Conservation (phyloP, 2,888 invertebrate species). For the Exephanes ischioxanthus region DNA sequence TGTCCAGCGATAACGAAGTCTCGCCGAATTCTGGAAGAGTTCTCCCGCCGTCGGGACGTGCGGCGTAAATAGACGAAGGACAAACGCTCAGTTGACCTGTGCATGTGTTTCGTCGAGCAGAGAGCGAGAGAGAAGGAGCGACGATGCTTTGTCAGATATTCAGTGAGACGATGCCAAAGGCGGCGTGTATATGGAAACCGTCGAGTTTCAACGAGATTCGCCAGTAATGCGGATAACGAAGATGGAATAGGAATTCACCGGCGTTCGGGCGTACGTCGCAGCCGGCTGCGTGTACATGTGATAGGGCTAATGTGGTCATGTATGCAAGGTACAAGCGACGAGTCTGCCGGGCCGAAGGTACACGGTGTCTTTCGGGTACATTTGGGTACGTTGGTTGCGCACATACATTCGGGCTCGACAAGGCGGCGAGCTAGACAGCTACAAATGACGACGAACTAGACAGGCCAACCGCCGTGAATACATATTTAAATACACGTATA, state of each 20-base stretch:
- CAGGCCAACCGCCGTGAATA: conserved; percentile 17
- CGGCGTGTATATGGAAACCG: conserved; percentile 34
- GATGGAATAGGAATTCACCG: conserved; percentile 73
- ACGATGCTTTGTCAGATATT: conserved; percentile 73
- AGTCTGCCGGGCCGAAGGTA: conserved; percentile 19
- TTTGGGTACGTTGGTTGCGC: conserved; percentile 14
- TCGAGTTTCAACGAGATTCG: conserved; percentile 67
- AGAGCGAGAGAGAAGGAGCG: background rate
- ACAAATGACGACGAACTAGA: conserved; percentile 20
- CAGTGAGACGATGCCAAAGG: conserved; percentile 53
- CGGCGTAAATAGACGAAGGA: background rate
- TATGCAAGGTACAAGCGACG: background rate
- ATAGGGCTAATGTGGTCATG: conserved; percentile 36
- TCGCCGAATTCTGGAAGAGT: background rate
- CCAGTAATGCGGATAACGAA: conserved; percentile 77
- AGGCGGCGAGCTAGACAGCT: conserved; percentile 20
- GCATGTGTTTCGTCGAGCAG: background rate
- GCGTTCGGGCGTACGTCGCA: conserved; percentile 36
- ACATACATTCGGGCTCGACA: conserved; percentile 33
- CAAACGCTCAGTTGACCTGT: background rate
- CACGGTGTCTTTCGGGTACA: conserved; percentile 26
- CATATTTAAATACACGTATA: conserved; percentile 17
- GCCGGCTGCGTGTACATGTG: conserved; percentile 31
- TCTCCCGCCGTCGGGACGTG: too few relatives aligned
- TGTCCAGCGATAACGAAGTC: background rate